Conservation (phyloP, 23 tunicate genomes). For the Trididemnum miniatum region DNA sequence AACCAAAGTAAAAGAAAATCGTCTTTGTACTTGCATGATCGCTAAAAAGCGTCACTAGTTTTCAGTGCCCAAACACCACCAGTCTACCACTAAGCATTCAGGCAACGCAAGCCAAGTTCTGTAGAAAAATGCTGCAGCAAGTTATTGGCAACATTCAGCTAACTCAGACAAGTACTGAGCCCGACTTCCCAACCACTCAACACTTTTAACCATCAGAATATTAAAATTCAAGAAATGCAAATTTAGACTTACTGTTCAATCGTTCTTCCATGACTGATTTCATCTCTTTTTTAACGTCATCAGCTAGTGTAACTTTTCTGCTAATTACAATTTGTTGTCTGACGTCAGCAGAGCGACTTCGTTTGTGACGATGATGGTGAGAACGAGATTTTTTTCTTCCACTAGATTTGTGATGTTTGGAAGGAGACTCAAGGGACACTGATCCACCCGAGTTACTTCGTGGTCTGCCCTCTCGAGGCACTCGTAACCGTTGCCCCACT, state of each 20-base stretch:
- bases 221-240: too few relatives aligned
- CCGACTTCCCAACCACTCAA: too few relatives aligned
- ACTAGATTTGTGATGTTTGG: background rate
- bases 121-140: too few relatives aligned
- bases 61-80: too few relatives aligned
- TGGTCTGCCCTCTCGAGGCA: background rate
- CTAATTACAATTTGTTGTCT: background rate
- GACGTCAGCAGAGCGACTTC: background rate
- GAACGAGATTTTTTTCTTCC: background rate
- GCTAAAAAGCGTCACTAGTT: too few relatives aligned
- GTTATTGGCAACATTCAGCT: too few relatives aligned
- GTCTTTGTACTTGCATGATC: too few relatives aligned
- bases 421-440: background rate
- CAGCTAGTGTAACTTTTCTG: background rate
- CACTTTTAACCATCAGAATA: too few relatives aligned
- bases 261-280: background rate
- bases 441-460: background rate
- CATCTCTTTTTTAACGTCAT: background rate
- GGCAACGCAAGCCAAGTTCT: too few relatives aligned
- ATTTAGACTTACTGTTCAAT: background rate
- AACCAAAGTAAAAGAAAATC: too few relatives aligned
- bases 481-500: background rate
- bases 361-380: background rate
- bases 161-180: too few relatives aligned
- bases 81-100: too few relatives aligned